Base-by-base conservation (phyloP, 1,140 invertebrate species). In the Neuroterus valhalla region DNA sequence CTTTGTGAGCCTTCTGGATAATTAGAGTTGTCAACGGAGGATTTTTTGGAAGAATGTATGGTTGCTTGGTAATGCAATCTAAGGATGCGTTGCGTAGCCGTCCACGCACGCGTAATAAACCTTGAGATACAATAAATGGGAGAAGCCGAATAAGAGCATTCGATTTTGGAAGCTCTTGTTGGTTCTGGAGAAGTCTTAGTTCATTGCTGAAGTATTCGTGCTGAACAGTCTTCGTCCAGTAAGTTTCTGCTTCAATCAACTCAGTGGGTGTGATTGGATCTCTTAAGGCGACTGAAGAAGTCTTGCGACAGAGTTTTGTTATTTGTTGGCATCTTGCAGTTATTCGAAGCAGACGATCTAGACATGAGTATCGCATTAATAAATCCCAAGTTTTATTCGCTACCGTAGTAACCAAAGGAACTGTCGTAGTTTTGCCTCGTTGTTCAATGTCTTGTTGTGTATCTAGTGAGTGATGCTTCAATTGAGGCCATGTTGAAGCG, bases 1-100 rank as follows among this genome's bases (percentile, higher is more conserved):
- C 70, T 2, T 66, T 3, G 70, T 87, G 82, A 8, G 72, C 75
- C 44, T 84, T 66, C 10, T 73, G 6, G n/a, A 86, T 81, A 3
- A 86, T 72, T 12, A 84, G 55, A 26, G 67, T 67, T 0, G 82
- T 76, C 2, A 86, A 23, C 3, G 71, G 67, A 15, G 74, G 68
- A 6, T 71, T n/a, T 52, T 70, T 46, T 14, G 77, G 75, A 17
- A 81, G 42, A 14, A 83, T 70, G 6, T 71, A 66, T 8, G 81
- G 80, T 55, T 81, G 79, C 68, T 78, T 78, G 0, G 86, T 31
- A 15, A 10, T n/a, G 14, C 2, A 68, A 2, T n/a, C 4, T 4
- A 71, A 19, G 31, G 48, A 23, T 14, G 69, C 6, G 14, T 68
- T 15, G 15, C 26, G 19, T 0, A 80, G 23, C 3, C 76, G 46